Base-by-base conservation (phyloP, 1,140 invertebrate genomes). In the Zelostemma sp. region DNA sequence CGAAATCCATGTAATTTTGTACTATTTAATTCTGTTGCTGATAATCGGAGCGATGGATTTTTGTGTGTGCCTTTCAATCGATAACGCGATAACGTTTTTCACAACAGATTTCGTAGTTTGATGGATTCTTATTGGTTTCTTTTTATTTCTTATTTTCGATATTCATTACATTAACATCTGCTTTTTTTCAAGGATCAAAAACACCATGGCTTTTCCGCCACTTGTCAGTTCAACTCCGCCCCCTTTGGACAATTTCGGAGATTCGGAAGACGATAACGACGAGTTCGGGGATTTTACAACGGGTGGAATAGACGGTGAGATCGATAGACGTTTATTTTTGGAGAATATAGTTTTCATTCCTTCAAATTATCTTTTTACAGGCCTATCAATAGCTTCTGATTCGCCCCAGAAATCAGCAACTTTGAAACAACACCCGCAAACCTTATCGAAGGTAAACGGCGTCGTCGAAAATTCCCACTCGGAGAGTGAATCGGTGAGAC, bases 211-310 rank as follows among this genome's bases (percentile, higher is more conserved):
- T 46, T 81, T 90, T 72, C 89, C 89, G 72, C 89, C 89, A 31
- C 78, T 90, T 57, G 84, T 91, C 41, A 89, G 89, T 70, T 89
- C 87, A 57, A 89, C 89, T 17, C 89, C 89, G 62, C 89, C 89
- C 47, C 89, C 89, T 18, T 86, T 90, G 33, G 88, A 86, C 63
- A 81, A 87, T 73, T 84, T 84, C 65, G 83, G 85, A 18, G 88
- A 89, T 60, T 87, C 88, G 1, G 88, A 90, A 49, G 88, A 72
- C n/a, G 89, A 90, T 4, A 88, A 90, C 50, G 88, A 90, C 77
- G 88, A 89, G 75, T 90, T 90, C 74, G 89, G 88, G 43, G 87
- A 87, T 74, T 88, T 88, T 72, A 82, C 85, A 69, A 74, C 86
- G 67, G 79, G 87, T 75, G 79, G 84, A 63, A 82, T 87, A 76